These are phyloP conservation scores for Labeo rohita DNA, from an alignment of 2,113 vertebrate species.

Conservation along the genomic window DNA sequence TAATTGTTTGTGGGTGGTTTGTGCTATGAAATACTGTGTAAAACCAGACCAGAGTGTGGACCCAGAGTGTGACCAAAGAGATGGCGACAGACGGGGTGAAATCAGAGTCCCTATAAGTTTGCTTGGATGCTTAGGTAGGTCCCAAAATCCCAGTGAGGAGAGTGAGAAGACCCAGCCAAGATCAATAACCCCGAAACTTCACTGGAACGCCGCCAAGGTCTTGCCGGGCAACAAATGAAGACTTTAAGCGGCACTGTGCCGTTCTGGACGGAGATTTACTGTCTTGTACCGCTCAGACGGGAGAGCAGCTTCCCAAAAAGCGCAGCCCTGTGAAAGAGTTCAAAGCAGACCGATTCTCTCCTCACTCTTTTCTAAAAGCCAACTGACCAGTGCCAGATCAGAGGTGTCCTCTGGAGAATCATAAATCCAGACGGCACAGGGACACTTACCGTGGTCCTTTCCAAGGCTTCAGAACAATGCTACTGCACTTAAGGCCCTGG, in stretches of 20 bases:
- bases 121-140: conserved; percentile 58
- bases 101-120: conserved; percentile 29
- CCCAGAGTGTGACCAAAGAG: background rate
- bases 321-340: conserved; percentile 67
- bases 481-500: conserved; percentile 64
- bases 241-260: conserved; percentile 62
- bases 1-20: background rate
- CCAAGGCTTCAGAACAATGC: conserved; percentile 70
- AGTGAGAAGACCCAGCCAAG: conserved; percentile 54
- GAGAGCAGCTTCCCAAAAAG: conserved; percentile 65
- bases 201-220: conserved; percentile 63
- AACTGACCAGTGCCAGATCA: conserved; percentile 76
- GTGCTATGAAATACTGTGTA: background rate
- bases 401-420: conserved; percentile 68
- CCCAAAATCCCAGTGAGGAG: conserved; percentile 60
- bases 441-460: conserved; percentile 66
- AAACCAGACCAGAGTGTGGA: background rate
- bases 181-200: conserved; percentile 61
- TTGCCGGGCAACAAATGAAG: conserved; percentile 67
- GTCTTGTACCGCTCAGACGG: conserved; percentile 68
- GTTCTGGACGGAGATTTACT: conserved; percentile 73
- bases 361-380: conserved; percentile 73
- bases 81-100: background rate
- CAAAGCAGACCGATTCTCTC: conserved; percentile 73
- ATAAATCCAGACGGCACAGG: conserved; percentile 74